Percentiles rank a stretch among this genome's conserved stretches.
Evolutionary conservation across 1,140 invertebrate genomes (phyloP).

Genomic region (Pseudobourletiella spinata): DNA sequence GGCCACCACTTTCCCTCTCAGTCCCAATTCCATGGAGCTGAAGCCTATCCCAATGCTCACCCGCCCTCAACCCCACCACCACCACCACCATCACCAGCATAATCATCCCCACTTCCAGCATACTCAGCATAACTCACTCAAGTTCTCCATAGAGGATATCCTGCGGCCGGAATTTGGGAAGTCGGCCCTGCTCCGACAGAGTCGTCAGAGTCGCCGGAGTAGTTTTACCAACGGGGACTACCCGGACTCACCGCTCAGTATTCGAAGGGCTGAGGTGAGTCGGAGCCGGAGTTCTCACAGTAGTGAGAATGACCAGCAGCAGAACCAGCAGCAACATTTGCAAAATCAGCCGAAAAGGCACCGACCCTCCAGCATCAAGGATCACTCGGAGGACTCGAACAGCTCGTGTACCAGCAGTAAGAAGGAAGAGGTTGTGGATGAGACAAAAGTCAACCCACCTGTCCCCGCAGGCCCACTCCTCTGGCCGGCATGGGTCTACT

Average conservation of each 20-base stretch:
- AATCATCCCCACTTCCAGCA: slow-evolving; percentile 12
- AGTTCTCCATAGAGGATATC: slow-evolving; percentile 89
- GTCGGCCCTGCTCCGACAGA: slow-evolving; percentile 7
- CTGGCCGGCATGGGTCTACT: slow-evolving; percentile 94
- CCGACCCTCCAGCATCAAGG: slow-evolving; percentile 25
- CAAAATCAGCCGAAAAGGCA: background rate
- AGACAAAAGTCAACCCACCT: slow-evolving; percentile 31
- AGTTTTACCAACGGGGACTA: background rate
- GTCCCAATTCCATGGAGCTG: background rate
- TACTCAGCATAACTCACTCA: slow-evolving; percentile 44
- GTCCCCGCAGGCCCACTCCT: slow-evolving; percentile 30
- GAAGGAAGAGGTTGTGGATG: slow-evolving; percentile 30
- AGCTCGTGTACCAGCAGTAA: slow-evolving; percentile 18
- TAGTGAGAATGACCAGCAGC: background rate
- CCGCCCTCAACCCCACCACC: slow-evolving; percentile 34
- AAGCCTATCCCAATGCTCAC: slow-evolving; percentile 10
- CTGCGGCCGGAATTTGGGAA: slow-evolving; percentile 76
- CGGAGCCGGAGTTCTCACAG: background rate
- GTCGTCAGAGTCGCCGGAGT: background rate
- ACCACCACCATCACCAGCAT: slow-evolving; percentile 26
- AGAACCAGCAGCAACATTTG: background rate
- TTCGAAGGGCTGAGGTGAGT: background rate
- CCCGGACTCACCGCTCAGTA: background rate
- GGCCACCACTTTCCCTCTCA: slow-evolving; percentile 28
- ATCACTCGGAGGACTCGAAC: slow-evolving; percentile 35